Evolutionary conservation across 1,140 invertebrate species (phyloP), one percentile per base, ranked within the genome.

Genomic region (Probaryconus sp.): DNA sequence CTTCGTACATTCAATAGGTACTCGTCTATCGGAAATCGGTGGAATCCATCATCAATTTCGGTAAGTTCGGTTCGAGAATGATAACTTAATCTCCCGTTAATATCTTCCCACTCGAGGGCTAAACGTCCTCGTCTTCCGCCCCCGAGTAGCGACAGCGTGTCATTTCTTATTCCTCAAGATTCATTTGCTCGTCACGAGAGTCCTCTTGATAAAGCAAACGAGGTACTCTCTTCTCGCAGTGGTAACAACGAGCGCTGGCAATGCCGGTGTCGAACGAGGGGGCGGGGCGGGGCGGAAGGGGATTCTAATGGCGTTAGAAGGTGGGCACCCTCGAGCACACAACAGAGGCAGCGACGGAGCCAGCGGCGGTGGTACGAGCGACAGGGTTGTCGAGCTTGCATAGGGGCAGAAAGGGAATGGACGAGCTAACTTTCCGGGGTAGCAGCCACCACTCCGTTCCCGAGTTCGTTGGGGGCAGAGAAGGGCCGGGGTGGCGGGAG

Each of bases 401-500:
- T 16, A 1, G 24, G 24, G 0, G 13, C 13, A 14, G 26, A 16
- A 48, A 26, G 42, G 28, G 24, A n/a, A 17, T 14, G 43, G 17
- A 31, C 60, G 73, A 76, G 73, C 73, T 76, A 76, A 76, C 73
- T 76, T 76, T 76, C 73, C 73, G 73, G 73, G 73, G 73, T 76
- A 76, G 73, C 65, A 47, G 38, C 40, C 40, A 38, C 55, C 65
- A 21, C 43, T 30, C 69, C 56, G 35, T 58, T 58, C 55, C 48
- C 7, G 42, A 9, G 18, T 7, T 18, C 13, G 35, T 14, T 13
- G 7, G 45, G 38, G 9, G 58, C 31, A 26, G 26, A 26, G 21
- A 16, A 5, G 17, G 10, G 7, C 6, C 1, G n/a, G 43, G 43
- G 13, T 18, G 43, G 40, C 16, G 33, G 31, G 31, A 28, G 17